Base-by-base conservation (phyloP, 2,113 vertebrate genomes). In the Alligator mississippiensis region DNA sequence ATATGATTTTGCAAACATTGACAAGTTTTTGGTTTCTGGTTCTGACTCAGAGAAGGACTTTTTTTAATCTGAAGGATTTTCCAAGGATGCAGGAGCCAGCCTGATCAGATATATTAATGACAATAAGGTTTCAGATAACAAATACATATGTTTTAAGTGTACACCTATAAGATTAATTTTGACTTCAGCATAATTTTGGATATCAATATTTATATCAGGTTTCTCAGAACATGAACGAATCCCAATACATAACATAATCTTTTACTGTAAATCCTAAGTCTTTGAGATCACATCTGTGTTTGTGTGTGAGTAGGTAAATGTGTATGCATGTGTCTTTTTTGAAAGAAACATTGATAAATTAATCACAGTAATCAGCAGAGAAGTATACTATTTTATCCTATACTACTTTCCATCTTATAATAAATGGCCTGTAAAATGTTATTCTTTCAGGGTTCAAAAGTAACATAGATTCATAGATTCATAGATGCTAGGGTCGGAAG, bases 371-470 rank as follows among this genome's bases (percentile, higher is more conserved):
- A 38, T 72, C 55, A 59, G 1, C 38, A 9, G 21, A 57, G 59
- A 19, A 25, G 55, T 66, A 38, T 2, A 13, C 1, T 82, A 14
- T 79, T 59, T 47, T 88, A 24, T 62, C 25, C 72, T n/a, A 4
- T 77, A 18, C 2, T 11, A 84, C n/a, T 3, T 0, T 58, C 6
- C 27, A 66, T 55, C 28, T 14, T 22, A 16, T 27, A 59, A 7
- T 12, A 82, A 1, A 76, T 1, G 0, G 1, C 6, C 2, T 80
- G 59, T 24, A 60, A 47, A 47, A 47, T 47, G 47, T 47, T 47
- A 47, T 47, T 47, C 63, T 77, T 82, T 87, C 77, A 77, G 9
- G 30, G 3, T 17, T 16, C 5, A 18, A 66, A 78, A 55, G 47
- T 38, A 78, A 60, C 24, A 27, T 9, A 9, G 3, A 80, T 83